These are phyloP conservation scores for Synergus itoensis DNA, from an alignment of 2,888 invertebrate genomes.

Conservation along the genomic window DNA sequence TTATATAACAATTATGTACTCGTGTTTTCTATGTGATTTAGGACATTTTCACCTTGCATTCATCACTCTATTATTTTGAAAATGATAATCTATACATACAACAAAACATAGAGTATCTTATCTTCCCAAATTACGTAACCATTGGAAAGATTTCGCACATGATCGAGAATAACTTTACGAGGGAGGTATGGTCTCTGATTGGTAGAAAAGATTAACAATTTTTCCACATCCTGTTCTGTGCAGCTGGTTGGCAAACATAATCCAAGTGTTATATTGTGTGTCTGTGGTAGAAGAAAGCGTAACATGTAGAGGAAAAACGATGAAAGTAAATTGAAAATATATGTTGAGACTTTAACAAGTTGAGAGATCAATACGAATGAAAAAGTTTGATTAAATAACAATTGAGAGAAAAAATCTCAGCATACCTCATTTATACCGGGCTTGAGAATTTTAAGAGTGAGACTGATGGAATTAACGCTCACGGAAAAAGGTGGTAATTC, in stretches of 20 bases:
- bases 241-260: constrained; percentile 80
- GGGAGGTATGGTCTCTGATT: constrained; percentile 77
- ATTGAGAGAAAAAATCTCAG: constrained; percentile 14
- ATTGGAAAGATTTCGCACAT: constrained; percentile 63
- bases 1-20: too few species aligned
- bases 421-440: constrained; percentile 59
- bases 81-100: constrained; percentile 56
- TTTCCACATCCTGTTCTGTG: constrained; percentile 76
- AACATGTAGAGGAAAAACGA: not conserved
- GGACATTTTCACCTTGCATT: too few species aligned
- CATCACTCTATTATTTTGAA: constrained; percentile 21
- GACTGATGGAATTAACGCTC: constrained; percentile 59
- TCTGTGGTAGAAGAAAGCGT: constrained; percentile 48
- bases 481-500: constrained; percentile 63
- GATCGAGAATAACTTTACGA: constrained; percentile 63
- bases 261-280: constrained; percentile 62
- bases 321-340: not conserved
- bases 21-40: too few species aligned
- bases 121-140: constrained; percentile 64
- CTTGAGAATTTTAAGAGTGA: constrained; percentile 57
- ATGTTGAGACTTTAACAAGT: not conserved
- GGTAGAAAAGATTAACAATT: constrained; percentile 79
- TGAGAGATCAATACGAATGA: not conserved
- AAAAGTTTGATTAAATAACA: not conserved
- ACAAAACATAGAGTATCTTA: constrained; percentile 58